A percentile compares a stretch with the other conserved stretches of the same genome.
Evolutionary conservation across 2,113 vertebrate genomes (phyloP).

Genomic region (Ailuropoda melanoleuca): DNA sequence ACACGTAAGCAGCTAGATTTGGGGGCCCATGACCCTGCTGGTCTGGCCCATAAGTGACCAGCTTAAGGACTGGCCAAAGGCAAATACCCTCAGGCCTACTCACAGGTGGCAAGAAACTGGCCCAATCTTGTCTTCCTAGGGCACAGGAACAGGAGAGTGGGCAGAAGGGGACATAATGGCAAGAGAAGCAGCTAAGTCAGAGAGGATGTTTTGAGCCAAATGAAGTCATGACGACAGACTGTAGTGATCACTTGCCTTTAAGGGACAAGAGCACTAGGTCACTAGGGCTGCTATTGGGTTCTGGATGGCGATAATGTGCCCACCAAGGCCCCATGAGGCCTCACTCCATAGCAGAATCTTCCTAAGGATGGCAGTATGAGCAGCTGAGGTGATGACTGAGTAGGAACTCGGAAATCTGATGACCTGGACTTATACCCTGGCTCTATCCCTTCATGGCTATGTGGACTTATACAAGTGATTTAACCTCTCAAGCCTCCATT

Average conservation of each 20-base stretch:
- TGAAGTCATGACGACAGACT: not conserved
- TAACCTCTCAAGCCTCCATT: not conserved
- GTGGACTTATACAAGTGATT: not conserved
- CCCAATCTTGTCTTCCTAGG: not conserved
- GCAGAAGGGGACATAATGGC: not conserved
- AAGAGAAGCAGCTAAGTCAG: not conserved
- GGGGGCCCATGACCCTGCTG: not conserved
- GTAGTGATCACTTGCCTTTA: not conserved
- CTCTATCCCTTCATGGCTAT: not conserved
- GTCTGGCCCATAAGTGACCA: not conserved
- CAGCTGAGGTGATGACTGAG: not conserved
- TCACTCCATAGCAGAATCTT: not conserved
- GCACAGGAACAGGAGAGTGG: not conserved
- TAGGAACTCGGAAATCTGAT: not conserved
- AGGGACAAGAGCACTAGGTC: not conserved
- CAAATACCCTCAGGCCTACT: not conserved
- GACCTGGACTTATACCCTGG: not conserved
- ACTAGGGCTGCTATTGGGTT: not conserved
- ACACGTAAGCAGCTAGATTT: not conserved
- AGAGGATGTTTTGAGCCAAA: not conserved
- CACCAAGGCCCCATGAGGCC: not conserved
- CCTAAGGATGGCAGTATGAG: not conserved
- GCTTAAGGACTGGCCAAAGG: not conserved
- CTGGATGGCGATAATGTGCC: not conserved
- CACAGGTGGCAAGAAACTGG: not conserved